Percentiles rank a stretch among this genome's conserved stretches.
These are phyloP conservation scores for Carcinoscorpius rotundicauda DNA, from an alignment of 1,140 invertebrate species.

Conservation along the genomic window DNA sequence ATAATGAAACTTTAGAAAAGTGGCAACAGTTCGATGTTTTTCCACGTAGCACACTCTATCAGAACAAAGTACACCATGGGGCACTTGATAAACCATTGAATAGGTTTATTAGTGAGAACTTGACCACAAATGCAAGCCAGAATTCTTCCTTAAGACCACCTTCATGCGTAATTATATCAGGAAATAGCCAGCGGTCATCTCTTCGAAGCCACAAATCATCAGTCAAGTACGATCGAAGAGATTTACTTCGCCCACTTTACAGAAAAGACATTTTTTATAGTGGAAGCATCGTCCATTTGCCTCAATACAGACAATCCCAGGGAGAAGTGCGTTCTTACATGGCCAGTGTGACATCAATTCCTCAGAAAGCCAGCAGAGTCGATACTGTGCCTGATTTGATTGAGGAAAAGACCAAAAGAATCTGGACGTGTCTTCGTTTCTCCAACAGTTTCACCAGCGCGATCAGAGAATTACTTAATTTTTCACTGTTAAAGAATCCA, in stretches of 20 bases:
- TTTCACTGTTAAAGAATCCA: conserved; percentile 75
- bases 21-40: too few relatives aligned
- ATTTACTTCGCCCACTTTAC: conserved; percentile 80
- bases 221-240: conserved; percentile 27
- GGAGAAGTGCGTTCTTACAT: conserved; percentile 61
- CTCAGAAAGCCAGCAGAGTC: conserved; percentile 25
- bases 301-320: conserved; percentile 83
- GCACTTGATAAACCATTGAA: too few relatives aligned
- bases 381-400: not conserved
- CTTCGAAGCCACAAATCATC: too few relatives aligned
- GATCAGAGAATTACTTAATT: conserved; percentile 73
- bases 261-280: conserved; percentile 98
- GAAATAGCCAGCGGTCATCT: too few relatives aligned
- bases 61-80: too few relatives aligned
- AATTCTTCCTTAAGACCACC: too few relatives aligned
- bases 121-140: too few relatives aligned
- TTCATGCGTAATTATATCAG: too few relatives aligned
- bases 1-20: too few relatives aligned
- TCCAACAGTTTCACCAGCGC: conserved; percentile 26
- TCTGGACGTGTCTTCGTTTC: conserved; percentile 3
- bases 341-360: conserved; percentile 57
- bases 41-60: too few relatives aligned
- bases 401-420: not conserved
- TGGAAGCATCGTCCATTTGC: conserved; percentile 79
- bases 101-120: too few relatives aligned